phyloP scores from a whole-genome alignment of 1,140 invertebrate genomes.

The Leptonema lineaticorne region DNA sequence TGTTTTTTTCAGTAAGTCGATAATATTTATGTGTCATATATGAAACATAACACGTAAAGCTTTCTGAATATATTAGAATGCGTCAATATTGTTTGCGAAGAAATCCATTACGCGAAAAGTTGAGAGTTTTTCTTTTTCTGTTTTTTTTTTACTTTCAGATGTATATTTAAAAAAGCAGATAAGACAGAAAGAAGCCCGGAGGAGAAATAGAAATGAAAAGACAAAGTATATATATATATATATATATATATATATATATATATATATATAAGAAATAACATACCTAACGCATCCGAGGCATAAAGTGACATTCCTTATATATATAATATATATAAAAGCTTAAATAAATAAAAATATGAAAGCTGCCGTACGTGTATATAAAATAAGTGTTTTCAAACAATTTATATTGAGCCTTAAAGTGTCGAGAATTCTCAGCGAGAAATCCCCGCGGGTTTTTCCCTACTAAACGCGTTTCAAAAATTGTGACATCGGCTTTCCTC shows the following conservation, averaged over 20 bases:
- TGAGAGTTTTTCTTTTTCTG: neutral
- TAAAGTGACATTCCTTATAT: neutral
- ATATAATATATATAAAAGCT: too few relatives aligned
- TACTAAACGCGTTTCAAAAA: slow-evolving; percentile 1
- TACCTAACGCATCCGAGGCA: neutral
- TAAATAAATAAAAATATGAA: slow-evolving; percentile 17
- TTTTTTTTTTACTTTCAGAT: neutral
- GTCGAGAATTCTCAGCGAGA: neutral
- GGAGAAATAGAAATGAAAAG: too few relatives aligned
- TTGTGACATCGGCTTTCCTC: slow-evolving; percentile 11
- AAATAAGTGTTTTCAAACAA: neutral
- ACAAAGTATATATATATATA: neutral
- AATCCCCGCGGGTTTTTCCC: slow-evolving; percentile 8
- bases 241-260: neutral
- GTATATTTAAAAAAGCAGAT: too few relatives aligned
- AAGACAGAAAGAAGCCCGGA: too few relatives aligned
- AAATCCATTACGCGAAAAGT: neutral
- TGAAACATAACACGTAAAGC: too few relatives aligned
- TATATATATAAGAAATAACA: neutral
- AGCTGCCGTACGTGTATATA: neutral
- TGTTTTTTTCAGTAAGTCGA: too few relatives aligned
- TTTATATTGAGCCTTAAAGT: slow-evolving; percentile 14
- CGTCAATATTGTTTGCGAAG: too few relatives aligned
- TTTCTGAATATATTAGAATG: too few relatives aligned
- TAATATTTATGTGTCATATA: too few relatives aligned